Base-by-base conservation (phyloP, 2,888 invertebrate genomes). In the Euclidia mi region DNA sequence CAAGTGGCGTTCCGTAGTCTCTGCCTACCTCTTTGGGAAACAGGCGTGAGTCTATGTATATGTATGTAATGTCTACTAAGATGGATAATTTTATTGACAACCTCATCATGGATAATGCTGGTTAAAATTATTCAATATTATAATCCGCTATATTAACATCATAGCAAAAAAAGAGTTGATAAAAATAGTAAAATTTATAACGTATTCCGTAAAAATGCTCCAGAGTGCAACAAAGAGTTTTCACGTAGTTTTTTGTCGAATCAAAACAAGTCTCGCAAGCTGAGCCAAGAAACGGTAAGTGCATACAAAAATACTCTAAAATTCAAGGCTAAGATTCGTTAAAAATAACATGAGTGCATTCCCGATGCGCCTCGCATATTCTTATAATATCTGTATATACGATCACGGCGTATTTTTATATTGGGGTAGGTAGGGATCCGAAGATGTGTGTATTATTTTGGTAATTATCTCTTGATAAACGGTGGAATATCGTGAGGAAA, bases 241-340 rank as follows among this genome's bases (percentile, higher is more conserved):
- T 56, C 49, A 56, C 62, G 51, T 60, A 44, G 62, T 73, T 58
- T 45, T 53, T 56, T 56, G 37, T 52, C 41, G 45, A 69, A 71
- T 59, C 48, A 56, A 61, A 66, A 48, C 43, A 68, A 60, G 66
- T 31, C 11, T 14, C 31, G 50, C 56, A 49, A 77, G 71, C 61
- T 51, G 79, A 83, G 88, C 86, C 87, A 87, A 85, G 82, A 79
- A 25, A 81, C 84, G 82, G 76, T 77, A 74, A 81, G 81, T 78
- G 82, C 82, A 81, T 73, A 79, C 87, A 88, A 88, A 88, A 88
- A 88, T 88, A 88, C 79, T 82, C 66, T 85, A 84, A 88, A 88
- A 79, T 84, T 85, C 88, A 88, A 88, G 88, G 88, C 82, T 76
- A 77, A 52, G 41, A 76, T 73, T 60, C 52, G 76, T 65, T 79